These are phyloP conservation scores for Pseudoatta argentina DNA, from an alignment of 1,140 invertebrate genomes.

Conservation along the genomic window DNA sequence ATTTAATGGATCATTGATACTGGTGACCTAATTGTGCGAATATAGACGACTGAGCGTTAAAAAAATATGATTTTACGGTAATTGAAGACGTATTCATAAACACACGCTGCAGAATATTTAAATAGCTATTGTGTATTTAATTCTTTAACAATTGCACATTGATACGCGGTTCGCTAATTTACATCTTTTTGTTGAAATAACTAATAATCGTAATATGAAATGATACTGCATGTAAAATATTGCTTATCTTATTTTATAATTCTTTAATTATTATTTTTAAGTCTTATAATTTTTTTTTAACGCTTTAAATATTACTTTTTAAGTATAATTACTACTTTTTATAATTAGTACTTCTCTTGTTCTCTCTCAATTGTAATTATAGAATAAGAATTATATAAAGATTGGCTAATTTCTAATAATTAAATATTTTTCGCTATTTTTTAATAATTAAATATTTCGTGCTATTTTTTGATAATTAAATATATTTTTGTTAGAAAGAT, in stretches of 20 bases:
- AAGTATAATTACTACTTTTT: background rate
- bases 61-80: conserved; percentile 74
- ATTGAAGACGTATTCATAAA: conserved; percentile 55
- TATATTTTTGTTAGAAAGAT: no score
- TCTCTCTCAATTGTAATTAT: background rate
- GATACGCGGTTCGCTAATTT: conserved; percentile 6
- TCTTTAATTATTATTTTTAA: background rate
- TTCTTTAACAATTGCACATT: conserved; percentile 45
- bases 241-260: background rate
- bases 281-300: no score
- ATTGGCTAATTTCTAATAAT: no score
- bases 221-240: background rate
- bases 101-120: background rate
- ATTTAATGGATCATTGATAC: conserved; percentile 73
- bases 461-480: no score
- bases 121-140: conserved; percentile 14
- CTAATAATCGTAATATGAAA: background rate
- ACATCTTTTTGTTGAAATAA: background rate
- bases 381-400: background rate
- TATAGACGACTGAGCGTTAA: conserved; percentile 58
- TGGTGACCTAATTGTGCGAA: conserved; percentile 67
- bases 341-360: background rate
- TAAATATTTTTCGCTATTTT: no score
- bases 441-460: no score
- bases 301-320: no score